Evolutionary conservation across 1,140 invertebrate genomes (phyloP), one percentile per base, ranked within the genome.

Genomic region (Heliothis virescens): DNA sequence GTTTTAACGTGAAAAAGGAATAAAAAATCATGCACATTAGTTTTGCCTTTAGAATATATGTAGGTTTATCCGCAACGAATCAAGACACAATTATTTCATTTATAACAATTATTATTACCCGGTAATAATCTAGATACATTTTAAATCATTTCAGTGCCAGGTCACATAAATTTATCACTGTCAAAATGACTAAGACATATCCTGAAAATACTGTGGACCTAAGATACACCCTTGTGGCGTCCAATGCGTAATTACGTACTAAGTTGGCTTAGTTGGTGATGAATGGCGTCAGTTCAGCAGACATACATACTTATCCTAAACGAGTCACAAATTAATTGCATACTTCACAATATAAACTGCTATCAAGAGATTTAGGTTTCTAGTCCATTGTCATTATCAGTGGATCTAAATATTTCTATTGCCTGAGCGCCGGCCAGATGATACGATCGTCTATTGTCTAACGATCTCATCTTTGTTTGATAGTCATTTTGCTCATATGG

Each of bases 371-470:
- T 52, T 55, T 53, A 57, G 60, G 29, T 73, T 50, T 72, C 52
- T 18, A 79, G 63, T 81, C 67, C 63, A 81, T 48, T 69, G 67
- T 71, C 26, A 18, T 21, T 29, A 77, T 65, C 62, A 65, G 18
- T 73, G 34, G 26, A 53, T 62, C 63, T 71, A 50, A 81, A 72
- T 72, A 59, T 57, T 77, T 80, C 60, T 76, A 71, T 71, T 60
- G 80, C 47, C 48, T 15, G 3, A 77, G 34, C 74, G 41, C 57
- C 80, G 55, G 9, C 13, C 15, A 52, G 47, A 9, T 29, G 67
- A 80, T 69, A 63, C 57, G 59, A 81, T 77, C 74, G 26, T 47
- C 65, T 52, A 73, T 72, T 53, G 55, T 71, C 63, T 71, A 29
- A 72, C 41, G 55, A 53, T 41, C 72, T 75, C 48, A 26, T 73